These are phyloP conservation scores for Idaea straminata DNA, from an alignment of 2,888 invertebrate genomes.

Conservation along the genomic window DNA sequence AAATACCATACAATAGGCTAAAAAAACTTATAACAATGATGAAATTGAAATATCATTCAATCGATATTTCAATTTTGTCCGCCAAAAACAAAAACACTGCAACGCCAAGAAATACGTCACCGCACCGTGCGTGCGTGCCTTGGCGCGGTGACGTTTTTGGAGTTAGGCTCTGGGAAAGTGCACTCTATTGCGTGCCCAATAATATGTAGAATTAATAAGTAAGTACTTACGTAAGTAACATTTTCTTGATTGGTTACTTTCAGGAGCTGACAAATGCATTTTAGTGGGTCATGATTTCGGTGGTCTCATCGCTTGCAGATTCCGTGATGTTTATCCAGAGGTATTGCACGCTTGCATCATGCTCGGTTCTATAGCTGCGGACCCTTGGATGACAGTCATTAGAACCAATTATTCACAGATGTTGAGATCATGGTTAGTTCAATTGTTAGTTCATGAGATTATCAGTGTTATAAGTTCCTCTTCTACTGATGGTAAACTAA, in stretches of 20 bases:
- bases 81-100: too few species aligned
- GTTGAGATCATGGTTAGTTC: slow-evolving; percentile 68
- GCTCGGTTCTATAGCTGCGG: slow-evolving; percentile 75
- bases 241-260: slow-evolving; percentile 20
- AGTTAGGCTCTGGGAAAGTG: neutral
- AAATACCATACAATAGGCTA: too few species aligned
- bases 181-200: neutral
- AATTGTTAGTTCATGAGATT: neutral
- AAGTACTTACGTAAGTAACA: neutral
- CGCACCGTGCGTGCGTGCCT: too few species aligned
- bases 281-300: slow-evolving; percentile 86
- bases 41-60: too few species aligned
- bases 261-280: slow-evolving; percentile 76
- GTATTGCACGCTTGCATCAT: slow-evolving; percentile 75
- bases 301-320: slow-evolving; percentile 77
- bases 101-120: too few species aligned
- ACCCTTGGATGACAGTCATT: slow-evolving; percentile 62
- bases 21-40: too few species aligned
- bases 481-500: neutral
- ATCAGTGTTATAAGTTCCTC: neutral
- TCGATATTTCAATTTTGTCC: too few species aligned
- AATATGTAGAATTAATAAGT: neutral
- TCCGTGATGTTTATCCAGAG: slow-evolving; percentile 77
- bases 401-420: slow-evolving; percentile 60
- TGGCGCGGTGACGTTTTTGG: too few species aligned